phyloP scores from a whole-genome alignment of 2,113 vertebrate species.

The Lepisosteus osseus region DNA sequence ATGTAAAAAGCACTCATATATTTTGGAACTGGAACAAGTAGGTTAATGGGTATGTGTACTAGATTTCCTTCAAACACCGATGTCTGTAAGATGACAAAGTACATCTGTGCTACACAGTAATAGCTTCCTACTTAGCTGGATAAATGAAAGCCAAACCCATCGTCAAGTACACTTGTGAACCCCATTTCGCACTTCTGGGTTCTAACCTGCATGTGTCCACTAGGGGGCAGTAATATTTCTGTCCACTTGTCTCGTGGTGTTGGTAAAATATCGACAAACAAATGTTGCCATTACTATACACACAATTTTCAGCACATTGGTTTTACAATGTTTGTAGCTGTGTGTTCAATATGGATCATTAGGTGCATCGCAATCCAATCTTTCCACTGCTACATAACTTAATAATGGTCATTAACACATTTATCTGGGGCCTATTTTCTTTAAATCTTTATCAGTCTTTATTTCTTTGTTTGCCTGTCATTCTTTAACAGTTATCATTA shows the following conservation, averaged over 20 bases:
- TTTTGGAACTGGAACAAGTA: conserved; percentile 76
- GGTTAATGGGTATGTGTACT: conserved; percentile 73
- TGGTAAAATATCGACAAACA: background rate
- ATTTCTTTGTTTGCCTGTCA: too few relatives aligned
- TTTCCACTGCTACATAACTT: too few relatives aligned
- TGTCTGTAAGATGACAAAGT: conserved; percentile 47
- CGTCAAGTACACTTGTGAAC: conserved; percentile 33
- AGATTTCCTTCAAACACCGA: conserved; percentile 69
- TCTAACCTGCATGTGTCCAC: conserved; percentile 59
- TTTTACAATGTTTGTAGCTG: background rate
- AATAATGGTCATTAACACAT: too few relatives aligned
- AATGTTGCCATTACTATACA: conserved; percentile 5
- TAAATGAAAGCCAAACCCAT: conserved; percentile 35
- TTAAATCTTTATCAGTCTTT: too few relatives aligned
- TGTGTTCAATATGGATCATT: too few relatives aligned
- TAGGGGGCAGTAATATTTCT: conserved; percentile 55
- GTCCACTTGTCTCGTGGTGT: conserved; percentile 37
- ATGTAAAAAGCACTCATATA: conserved; percentile 76
- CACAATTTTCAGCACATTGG: conserved; percentile 13
- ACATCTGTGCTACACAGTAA: conserved; percentile 61
- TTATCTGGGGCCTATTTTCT: too few relatives aligned
- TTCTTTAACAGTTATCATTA: too few relatives aligned
- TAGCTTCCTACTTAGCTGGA: conserved; percentile 40
- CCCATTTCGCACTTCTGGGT: conserved; percentile 36
- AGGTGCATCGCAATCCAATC: too few relatives aligned